A percentile compares a stretch with the other conserved stretches of the same genome.
Conservation (phyloP, 2,113 vertebrate genomes). For the Burhinus oedicnemus region DNA sequence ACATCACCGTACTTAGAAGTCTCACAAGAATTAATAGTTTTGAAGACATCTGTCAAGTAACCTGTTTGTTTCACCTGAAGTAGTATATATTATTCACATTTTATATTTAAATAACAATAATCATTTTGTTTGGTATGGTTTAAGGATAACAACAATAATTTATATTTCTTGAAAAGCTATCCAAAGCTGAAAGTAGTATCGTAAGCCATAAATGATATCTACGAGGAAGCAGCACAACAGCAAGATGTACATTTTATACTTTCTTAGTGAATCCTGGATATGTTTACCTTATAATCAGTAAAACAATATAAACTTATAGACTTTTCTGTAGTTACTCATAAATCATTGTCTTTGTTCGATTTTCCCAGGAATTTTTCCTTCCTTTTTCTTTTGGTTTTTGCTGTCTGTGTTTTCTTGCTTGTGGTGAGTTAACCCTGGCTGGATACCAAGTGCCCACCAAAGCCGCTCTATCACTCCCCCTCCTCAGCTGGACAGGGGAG, state of each 20-base stretch:
- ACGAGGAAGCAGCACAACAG: not conserved
- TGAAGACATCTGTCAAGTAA: not conserved
- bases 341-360: not conserved
- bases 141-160: not conserved
- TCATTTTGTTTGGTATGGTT: not conserved
- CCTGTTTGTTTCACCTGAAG: not conserved
- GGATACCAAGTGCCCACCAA: not conserved
- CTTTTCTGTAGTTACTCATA: not conserved
- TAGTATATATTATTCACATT: not conserved
- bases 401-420: not conserved
- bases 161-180: not conserved
- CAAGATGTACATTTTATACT: not conserved
- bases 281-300: not conserved
- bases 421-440: not conserved
- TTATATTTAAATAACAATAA: not conserved
- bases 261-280: not conserved
- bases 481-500: not conserved
- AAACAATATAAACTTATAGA: not conserved
- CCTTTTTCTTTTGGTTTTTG: accelerated
- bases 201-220: not conserved
- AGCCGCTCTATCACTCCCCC: not conserved
- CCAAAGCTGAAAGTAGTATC: not conserved
- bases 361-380: not conserved
- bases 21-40: not conserved
- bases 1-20: not conserved